Base-by-base conservation (phyloP, 2,888 invertebrate genomes). In the Thera britannica region DNA sequence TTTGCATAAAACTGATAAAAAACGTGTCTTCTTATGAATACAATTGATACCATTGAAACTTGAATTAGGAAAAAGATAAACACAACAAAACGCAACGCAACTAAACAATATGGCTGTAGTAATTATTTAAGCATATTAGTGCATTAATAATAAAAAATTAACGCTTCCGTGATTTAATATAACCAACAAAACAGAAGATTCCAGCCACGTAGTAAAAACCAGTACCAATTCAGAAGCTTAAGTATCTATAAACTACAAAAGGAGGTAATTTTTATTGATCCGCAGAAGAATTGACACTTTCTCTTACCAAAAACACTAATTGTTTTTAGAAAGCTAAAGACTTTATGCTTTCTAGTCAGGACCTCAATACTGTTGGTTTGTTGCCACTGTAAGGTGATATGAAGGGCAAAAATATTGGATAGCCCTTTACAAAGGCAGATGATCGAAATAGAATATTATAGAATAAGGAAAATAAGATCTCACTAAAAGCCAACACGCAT, bases 301-400 rank as follows among this genome's bases (percentile, higher is more conserved):
- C 73, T 68, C 73, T 70, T 41, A 56, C 73, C 68, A 62, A 75
- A 73, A 71, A 73, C 71, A 71, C 71, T 73, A 72, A 73, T 73
- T 71, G 73, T 59, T 35, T 67, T 70, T 73, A 73, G 73, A 75
- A 75, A 75, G 75, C 71, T 63, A 7, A 44, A 58, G 51, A 65
- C 68, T 73, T 75, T 66, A 75, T 72, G 75, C 75, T 73, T 75
- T 75, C 75, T 75, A 75, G 70, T 48, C 70, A 70, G 71, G 58
- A 64, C 58, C 65, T 65, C 61, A 70, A 73, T 70, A 70, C 55
- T 67, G 63, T n/a, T 38, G 49, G 59, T 44, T 12, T 49, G 44
- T 58, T 41, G 57, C 58, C 23, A 6, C 46, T 36, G 48, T 46
- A 44, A 54, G 6, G 51, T 6, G 4, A 56, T 11, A 38, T n/a